Conservation (phyloP, 2,888 invertebrate species). For the Folsomia manolachei region DNA sequence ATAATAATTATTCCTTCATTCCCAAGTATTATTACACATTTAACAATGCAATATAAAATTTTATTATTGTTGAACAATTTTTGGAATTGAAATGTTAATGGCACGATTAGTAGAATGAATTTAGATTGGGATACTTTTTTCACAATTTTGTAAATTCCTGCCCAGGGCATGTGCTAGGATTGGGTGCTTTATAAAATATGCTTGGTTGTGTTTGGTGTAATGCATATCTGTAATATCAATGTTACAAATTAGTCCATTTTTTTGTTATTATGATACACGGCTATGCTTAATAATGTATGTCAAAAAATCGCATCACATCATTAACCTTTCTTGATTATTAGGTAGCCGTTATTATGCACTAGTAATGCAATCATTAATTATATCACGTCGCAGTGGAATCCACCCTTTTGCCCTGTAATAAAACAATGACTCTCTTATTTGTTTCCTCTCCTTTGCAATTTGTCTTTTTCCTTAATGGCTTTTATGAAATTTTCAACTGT, state of each 20-base stretch:
- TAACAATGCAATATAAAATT: no score
- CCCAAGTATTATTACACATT: no score
- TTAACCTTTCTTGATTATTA: background rate
- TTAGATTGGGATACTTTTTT: no score
- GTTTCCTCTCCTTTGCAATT: background rate
- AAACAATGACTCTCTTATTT: no score
- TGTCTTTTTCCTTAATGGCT: background rate
- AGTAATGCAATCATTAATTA: background rate
- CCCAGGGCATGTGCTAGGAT: background rate
- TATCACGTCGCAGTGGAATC: background rate
- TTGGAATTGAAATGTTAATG: no score
- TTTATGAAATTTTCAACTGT: background rate
- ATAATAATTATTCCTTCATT: no score
- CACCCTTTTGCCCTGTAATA: background rate
- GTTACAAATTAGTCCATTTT: background rate
- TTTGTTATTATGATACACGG: background rate
- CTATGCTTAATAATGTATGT: no score
- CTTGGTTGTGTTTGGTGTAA: background rate
- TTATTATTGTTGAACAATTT: no score
- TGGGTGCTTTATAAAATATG: background rate
- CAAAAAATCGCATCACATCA: background rate
- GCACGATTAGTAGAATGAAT: no score
- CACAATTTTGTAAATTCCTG: no score
- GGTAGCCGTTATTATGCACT: background rate
- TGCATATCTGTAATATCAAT: background rate